Evolutionary conservation across 1,140 invertebrate species (phyloP).

Genomic region (Bombus terrestris): DNA sequence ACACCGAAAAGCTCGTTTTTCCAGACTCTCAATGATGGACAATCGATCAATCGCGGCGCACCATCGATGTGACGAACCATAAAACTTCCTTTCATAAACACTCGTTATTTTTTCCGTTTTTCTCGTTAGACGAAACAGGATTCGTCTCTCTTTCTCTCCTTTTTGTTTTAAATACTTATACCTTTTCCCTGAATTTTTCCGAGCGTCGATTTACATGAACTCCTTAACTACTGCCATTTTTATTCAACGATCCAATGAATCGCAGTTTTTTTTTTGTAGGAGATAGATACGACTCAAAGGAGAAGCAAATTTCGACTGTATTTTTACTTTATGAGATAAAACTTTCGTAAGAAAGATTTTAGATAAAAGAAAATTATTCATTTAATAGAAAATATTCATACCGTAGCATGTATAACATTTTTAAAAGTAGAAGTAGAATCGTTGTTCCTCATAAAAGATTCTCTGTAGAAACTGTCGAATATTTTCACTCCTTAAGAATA

Average conservation of each 20-base stretch:
- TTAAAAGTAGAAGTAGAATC: too few species aligned
- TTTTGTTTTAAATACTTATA: not conserved
- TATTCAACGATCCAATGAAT: not conserved
- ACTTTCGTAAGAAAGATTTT: too few species aligned
- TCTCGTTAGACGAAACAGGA: not conserved
- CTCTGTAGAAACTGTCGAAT: too few species aligned
- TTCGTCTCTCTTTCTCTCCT: not conserved
- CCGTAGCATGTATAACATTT: too few species aligned
- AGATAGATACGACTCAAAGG: not conserved
- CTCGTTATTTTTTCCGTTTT: not conserved
- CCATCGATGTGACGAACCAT: slow-evolving; percentile 31
- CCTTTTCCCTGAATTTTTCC: not conserved
- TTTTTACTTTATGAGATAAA: not conserved
- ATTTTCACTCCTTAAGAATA: too few species aligned
- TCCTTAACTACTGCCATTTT: not conserved
- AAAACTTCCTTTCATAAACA: slow-evolving; percentile 26
- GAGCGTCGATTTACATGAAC: not conserved
- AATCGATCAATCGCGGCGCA: slow-evolving; percentile 30
- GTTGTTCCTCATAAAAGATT: too few species aligned
- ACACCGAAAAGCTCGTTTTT: slow-evolving; percentile 45
- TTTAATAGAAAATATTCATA: too few species aligned
- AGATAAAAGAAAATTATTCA: too few species aligned
- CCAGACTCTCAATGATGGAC: slow-evolving; percentile 29
- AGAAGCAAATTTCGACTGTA: not conserved
- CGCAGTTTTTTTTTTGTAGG: not conserved